Evolutionary conservation across 2,113 vertebrate species (phyloP), one percentile per base, ranked within the genome.

Genomic region (Sceloporus undulatus): DNA sequence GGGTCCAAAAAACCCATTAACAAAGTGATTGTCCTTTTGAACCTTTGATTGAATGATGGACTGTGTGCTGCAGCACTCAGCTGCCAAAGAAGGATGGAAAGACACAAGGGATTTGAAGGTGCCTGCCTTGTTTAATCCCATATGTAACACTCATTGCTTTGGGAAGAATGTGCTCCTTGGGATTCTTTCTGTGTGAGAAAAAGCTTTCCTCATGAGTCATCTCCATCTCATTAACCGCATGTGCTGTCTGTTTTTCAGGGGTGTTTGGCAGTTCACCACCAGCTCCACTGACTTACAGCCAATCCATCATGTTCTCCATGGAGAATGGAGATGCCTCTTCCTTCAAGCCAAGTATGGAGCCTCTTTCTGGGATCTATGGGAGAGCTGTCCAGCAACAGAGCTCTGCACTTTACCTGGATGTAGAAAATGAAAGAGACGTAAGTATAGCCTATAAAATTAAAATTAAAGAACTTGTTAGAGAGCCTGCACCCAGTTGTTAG

Each of bases 211-310:
- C 59, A 8, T n/a, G 59, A 87, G 77, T 42, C 54, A 19, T n/a
- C 29, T 27, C 40, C 27, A 75, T 40, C 40, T 21, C 18, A 5
- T 2, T 77, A 68, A 59, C 9, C 27, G 54, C 75, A 5, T 2
- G 0, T 7, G 48, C 68, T 19, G 0, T 70, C 0, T 83, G 21
- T 42, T 77, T 96, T 96, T 0, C 93, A 99, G 98, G 98, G 88
- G 97, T 98, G 91, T 98, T 98, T 94, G 98, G 97, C 87, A 95
- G 73, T 74, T 88, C 93, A 83, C 88, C 96, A 84, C 81, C 94
- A 7, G 92, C 84, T 42, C 90, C 94, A 54, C 91, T 66, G 78
- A 82, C 94, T 8, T 74, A 70, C 85, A 92, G n/a, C 85, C 95
- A 94, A 71, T 89, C 96, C 82, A 92, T 93, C 74, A 0, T 93